Percentiles rank a stretch among this genome's conserved stretches.
phyloP scores from a whole-genome alignment of 2,113 vertebrate species.

The Hemiscyllium ocellatum region DNA sequence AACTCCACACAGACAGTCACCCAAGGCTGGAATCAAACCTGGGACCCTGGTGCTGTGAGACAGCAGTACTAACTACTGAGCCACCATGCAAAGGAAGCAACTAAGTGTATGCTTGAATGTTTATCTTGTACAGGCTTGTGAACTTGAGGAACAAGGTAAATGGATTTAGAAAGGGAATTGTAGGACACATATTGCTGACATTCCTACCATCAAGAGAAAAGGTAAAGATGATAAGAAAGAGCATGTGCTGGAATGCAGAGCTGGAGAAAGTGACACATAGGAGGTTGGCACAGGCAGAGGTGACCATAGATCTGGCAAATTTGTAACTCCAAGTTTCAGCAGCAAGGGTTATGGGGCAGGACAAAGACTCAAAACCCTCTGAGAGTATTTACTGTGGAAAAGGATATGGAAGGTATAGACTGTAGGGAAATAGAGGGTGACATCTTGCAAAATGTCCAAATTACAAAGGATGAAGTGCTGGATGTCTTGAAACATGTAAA shows the following conservation, averaged over 20 bases:
- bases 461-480: too few species aligned
- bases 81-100: not conserved
- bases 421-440: too few species aligned
- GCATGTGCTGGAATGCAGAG: not conserved
- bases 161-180: not conserved
- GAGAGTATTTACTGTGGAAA: too few species aligned
- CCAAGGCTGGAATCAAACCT: too few species aligned
- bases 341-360: not conserved
- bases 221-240: not conserved
- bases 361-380: not conserved
- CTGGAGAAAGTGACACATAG: not conserved
- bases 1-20: too few species aligned
- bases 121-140: not conserved
- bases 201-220: not conserved
- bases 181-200: not conserved
- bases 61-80: too few species aligned
- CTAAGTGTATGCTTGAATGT: not conserved
- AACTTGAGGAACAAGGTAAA: not conserved
- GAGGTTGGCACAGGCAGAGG: not conserved
- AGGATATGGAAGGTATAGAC: too few species aligned
- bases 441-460: too few species aligned
- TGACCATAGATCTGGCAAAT: not conserved
- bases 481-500: too few species aligned
- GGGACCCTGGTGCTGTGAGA: too few species aligned
- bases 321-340: not conserved